Evolutionary conservation across 64 coral and sea anemone species (phyloP).

Genomic region (Montipora foliosa): DNA sequence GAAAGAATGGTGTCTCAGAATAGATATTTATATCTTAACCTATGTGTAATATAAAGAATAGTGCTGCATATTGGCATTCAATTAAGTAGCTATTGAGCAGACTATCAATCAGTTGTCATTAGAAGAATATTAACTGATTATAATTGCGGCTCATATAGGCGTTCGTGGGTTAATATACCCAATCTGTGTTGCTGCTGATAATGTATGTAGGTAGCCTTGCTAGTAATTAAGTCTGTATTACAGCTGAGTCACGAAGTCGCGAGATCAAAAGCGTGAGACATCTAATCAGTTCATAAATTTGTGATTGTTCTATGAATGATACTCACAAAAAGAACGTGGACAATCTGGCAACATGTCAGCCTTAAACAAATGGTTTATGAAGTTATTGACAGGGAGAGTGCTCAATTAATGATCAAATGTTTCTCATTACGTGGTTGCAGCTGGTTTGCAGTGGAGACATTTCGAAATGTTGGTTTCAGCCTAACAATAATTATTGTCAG

Average conservation of each 20-base stretch:
- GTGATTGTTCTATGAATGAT: too few relatives aligned
- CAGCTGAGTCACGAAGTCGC: not conserved
- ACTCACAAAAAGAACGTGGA: too few relatives aligned
- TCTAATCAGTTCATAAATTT: not conserved
- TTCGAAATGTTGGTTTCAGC: too few relatives aligned
- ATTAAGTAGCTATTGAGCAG: not conserved
- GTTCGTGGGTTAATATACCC: not conserved
- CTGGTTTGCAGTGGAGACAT: too few relatives aligned
- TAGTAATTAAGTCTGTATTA: not conserved
- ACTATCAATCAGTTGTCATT: not conserved
- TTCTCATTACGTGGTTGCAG: too few relatives aligned
- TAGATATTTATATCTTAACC: not conserved
- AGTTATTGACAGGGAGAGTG: too few relatives aligned
- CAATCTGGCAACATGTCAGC: too few relatives aligned
- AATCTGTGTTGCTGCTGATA: not conserved
- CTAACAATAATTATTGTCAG: too few relatives aligned
- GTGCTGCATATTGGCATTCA: not conserved
- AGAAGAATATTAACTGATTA: not conserved
- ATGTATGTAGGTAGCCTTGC: not conserved
- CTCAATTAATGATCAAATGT: too few relatives aligned
- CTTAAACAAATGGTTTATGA: too few relatives aligned
- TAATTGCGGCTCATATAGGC: not conserved
- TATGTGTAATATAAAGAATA: not conserved
- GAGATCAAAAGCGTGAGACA: not conserved
- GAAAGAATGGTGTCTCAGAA: not conserved